Conservation (phyloP, 2,113 vertebrate species). For the Barbus barbus region DNA sequence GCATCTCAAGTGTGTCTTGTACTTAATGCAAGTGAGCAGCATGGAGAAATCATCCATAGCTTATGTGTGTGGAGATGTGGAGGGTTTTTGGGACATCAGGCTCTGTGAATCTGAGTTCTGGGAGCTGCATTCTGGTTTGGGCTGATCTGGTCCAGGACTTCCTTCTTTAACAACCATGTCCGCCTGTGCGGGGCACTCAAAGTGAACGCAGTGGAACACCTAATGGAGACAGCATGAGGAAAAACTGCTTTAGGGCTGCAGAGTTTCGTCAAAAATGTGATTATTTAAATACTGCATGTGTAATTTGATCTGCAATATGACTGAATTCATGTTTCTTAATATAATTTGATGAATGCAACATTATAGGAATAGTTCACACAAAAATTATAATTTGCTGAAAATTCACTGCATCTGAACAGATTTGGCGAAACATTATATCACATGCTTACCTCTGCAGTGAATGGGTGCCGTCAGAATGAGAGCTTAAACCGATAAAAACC, state of each 20-base stretch:
- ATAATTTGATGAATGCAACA: neutral
- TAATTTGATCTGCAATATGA: neutral
- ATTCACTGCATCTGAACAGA: neutral
- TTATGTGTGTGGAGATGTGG: constrained; percentile 62
- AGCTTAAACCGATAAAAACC: too few relatives aligned
- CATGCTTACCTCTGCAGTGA: neutral
- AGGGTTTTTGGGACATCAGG: constrained; percentile 59
- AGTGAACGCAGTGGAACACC: constrained; percentile 99
- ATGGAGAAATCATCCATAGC: constrained; percentile 24
- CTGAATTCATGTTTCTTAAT: too few relatives aligned
- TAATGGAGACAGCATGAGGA: constrained; percentile 55
- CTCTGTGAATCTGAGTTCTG: constrained; percentile 67
- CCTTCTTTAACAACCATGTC: constrained; percentile 79
- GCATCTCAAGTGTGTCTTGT: constrained; percentile 15
- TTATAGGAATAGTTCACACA: neutral
- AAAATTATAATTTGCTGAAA: neutral
- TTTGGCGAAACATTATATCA: neutral
- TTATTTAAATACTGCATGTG: neutral
- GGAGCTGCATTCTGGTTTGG: constrained; percentile 48
- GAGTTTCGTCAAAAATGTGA: neutral
- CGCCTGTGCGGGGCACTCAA: constrained; percentile 91
- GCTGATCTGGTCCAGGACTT: constrained; percentile 72
- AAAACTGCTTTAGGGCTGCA: neutral
- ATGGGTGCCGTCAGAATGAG: neutral
- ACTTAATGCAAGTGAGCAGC: neutral